phyloP scores from a whole-genome alignment of 2,113 vertebrate genomes.

The Myrmecophaga tridactyla region DNA sequence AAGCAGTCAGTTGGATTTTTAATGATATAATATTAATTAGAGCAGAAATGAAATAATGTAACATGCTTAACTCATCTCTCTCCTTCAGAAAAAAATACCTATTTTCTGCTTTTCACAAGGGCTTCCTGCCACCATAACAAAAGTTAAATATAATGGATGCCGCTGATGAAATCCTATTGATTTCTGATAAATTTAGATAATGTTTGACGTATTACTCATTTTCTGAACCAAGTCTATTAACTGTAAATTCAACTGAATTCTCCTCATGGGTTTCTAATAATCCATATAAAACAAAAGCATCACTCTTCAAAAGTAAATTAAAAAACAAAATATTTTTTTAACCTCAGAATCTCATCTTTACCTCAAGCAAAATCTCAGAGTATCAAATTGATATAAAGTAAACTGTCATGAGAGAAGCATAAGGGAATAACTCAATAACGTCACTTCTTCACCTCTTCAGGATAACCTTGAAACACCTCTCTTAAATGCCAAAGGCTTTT shows the following conservation, averaged over 20 bases:
- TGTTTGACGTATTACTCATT: background rate
- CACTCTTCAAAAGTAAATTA: background rate
- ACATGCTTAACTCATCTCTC: background rate
- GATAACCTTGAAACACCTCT: background rate
- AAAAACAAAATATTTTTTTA: background rate
- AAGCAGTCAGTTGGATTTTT: background rate
- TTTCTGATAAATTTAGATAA: background rate
- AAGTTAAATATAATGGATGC: background rate
- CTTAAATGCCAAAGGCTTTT: background rate
- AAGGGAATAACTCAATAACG: background rate
- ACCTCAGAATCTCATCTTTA: background rate
- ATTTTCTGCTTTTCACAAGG: background rate
- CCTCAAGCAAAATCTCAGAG: background rate
- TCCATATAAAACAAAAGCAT: background rate
- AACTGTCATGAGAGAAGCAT: background rate
- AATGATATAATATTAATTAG: background rate
- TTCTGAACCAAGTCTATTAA: conserved; percentile 14
- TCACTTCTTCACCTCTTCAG: background rate
- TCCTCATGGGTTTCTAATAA: background rate
- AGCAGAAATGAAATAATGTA: conserved; percentile 3
- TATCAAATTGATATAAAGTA: background rate
- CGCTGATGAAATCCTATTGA: background rate
- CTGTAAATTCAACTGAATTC: conserved; percentile 3
- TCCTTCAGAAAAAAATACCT: background rate
- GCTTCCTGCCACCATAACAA: background rate